A percentile compares a stretch with the other conserved stretches of the same genome.
phyloP scores from a whole-genome alignment of 2,888 invertebrate genomes.

The Tortricodes alternella region DNA sequence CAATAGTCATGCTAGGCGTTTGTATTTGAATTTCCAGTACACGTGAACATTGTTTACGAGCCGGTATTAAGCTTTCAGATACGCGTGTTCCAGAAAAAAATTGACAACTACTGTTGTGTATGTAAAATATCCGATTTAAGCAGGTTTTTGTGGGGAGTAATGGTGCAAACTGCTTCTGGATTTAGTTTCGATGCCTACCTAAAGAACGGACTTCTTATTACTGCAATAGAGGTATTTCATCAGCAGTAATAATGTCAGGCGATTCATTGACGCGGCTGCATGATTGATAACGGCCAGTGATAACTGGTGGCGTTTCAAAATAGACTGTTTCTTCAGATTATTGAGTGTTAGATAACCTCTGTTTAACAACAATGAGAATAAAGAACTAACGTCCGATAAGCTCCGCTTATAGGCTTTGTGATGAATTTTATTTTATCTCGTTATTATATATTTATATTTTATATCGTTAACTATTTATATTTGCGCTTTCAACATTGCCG shows the following conservation, averaged over 20 bases:
- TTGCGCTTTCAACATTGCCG: no score
- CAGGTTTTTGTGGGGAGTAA: conserved; percentile 3
- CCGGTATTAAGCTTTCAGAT: conserved; percentile 8
- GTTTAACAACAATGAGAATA: conserved; percentile 6
- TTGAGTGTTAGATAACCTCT: conserved; percentile 22
- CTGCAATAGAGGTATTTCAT: conserved; percentile 20
- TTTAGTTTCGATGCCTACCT: background rate
- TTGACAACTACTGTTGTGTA: conserved; percentile 11
- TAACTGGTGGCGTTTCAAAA: conserved; percentile 14
- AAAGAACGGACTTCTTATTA: no score
- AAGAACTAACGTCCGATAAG: conserved; percentile 18
- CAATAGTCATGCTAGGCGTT: background rate
- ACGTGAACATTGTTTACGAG: conserved; percentile 17
- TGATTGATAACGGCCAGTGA: conserved; percentile 17
- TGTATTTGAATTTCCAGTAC: background rate
- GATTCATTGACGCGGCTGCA: conserved; percentile 20
- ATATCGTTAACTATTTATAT: no score
- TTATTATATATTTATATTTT: no score
- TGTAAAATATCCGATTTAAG: conserved; percentile 18
- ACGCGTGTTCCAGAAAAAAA: conserved; percentile 14
- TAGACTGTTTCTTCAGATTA: conserved; percentile 22
- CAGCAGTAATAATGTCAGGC: conserved; percentile 26
- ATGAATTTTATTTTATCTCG: conserved; percentile 3
- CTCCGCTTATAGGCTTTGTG: background rate
- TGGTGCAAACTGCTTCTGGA: background rate